Base-by-base conservation (phyloP, 2,888 invertebrate species). In the Leucania comma region DNA sequence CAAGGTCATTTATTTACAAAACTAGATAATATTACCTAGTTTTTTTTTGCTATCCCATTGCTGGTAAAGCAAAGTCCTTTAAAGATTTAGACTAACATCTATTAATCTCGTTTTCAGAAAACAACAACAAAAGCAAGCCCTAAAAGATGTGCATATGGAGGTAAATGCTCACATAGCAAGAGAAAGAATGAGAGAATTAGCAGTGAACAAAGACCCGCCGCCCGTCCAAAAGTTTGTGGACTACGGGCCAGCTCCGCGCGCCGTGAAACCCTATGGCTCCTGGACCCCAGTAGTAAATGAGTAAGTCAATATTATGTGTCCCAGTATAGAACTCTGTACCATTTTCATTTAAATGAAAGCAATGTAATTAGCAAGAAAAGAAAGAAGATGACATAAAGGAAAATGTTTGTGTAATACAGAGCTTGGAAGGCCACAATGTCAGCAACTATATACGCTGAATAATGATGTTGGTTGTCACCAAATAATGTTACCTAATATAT, bases 251-350 rank as follows among this genome's bases (percentile, higher is more conserved):
- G 86, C 89, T 26, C 96, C 97, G 1, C 96, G 96, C 35, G 96
- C 96, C 72, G 96, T 95, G 0, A 97, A 97, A 78, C 97, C 98
- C 0, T 98, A 98, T 87, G 98, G 98, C 9, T 94, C 96, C n/a
- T 98, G 98, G 98, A 96, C 97, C 85, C 96, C 97, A 9, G 97
- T 98, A 10, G 96, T 96, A 73, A 93, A 95, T 80, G 95, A 95
- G 97, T 97, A 95, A 90, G 94, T 92, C 59, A 35, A 62, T 12
- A 5, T 42, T 32, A 17, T 3, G 20, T 22, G 6, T n/a, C n/a
- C n/a, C 1, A 10, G 1, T 42, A n/a, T n/a, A n/a, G n/a, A n/a
- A n/a, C n/a, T 54, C 3, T 14, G n/a, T 42, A 8, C n/a, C n/a
- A 38, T 20, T 24, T n/a, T 10, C 2, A 51, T 51, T 51, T 61